A percentile compares a stretch with the other conserved stretches of the same genome.
These are phyloP conservation scores for Montipora cactus DNA, from an alignment of 64 coral and sea anemone genomes.

Conservation along the genomic window DNA sequence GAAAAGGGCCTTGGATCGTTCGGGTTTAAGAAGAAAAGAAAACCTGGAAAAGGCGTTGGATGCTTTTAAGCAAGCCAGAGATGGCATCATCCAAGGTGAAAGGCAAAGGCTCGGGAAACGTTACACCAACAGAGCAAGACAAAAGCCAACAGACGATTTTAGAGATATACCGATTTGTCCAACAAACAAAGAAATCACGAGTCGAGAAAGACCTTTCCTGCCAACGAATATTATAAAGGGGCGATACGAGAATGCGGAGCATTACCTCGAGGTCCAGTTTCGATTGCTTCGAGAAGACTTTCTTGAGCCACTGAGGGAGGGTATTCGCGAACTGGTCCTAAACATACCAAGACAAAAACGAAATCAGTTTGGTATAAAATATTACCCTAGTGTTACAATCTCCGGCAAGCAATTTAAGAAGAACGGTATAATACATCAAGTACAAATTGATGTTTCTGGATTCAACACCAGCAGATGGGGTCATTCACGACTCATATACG, in stretches of 20 bases:
- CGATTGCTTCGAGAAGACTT: conserved; percentile 84
- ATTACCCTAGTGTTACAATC: conserved; percentile 51
- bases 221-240: conserved; percentile 72
- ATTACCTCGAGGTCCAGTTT: conserved; percentile 88
- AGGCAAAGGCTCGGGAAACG: conserved; percentile 31
- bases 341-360: conserved; percentile 53
- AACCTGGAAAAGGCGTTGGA: conserved; percentile 29
- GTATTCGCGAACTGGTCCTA: conserved; percentile 58
- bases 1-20: conserved; percentile 33
- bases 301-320: conserved; percentile 75
- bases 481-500: conserved; percentile 42
- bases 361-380: conserved; percentile 71
- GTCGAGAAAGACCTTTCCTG: conserved; percentile 60
- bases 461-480: conserved; percentile 67
- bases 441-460: conserved; percentile 67
- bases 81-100: conserved; percentile 48
- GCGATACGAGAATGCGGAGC: conserved; percentile 65
- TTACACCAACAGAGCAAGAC: neutral
- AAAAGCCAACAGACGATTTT: conserved; percentile 77
- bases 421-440: conserved; percentile 56
- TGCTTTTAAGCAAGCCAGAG: conserved; percentile 66
- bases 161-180: conserved; percentile 79
- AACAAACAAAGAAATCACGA: conserved; percentile 61
- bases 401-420: conserved; percentile 50
- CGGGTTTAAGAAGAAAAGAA: conserved; percentile 5